phyloP scores from a whole-genome alignment of 2,113 vertebrate genomes.

The Mesoclemmys tuberculata region DNA sequence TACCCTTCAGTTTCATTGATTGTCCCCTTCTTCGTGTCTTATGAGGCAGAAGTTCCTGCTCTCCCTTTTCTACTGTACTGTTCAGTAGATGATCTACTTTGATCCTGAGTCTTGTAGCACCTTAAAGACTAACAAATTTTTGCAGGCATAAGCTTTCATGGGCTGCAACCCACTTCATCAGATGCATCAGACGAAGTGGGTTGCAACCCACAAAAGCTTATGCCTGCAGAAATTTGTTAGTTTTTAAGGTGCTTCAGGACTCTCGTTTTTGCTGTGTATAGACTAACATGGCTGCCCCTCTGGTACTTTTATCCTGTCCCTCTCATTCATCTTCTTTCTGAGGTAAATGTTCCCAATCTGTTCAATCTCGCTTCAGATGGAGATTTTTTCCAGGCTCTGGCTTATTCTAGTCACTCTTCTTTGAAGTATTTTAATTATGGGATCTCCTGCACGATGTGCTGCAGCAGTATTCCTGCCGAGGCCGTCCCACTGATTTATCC shows the following conservation, averaged over 20 bases:
- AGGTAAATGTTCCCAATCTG: not conserved
- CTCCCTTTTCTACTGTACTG: not conserved
- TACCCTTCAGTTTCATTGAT: not conserved
- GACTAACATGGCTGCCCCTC: not conserved
- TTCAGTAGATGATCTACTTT: not conserved
- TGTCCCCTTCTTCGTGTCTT: not conserved
- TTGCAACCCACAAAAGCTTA: no score
- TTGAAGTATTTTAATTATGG: not conserved
- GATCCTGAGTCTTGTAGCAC: not conserved
- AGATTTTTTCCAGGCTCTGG: not conserved
- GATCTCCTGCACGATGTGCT: not conserved
- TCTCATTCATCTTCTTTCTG: not conserved
- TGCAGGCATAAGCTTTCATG: no score
- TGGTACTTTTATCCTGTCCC: not conserved
- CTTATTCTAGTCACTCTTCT: not conserved
- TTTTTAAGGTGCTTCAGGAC: no score
- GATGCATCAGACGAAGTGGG: no score
- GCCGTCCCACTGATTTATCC: not conserved
- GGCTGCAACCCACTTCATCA: no score
- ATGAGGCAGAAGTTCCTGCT: not conserved
- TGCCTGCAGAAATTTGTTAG: no score
- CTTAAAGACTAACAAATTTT: no score
- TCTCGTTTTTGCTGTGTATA: no score
- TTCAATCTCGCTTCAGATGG: not conserved
- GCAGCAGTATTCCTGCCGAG: not conserved